phyloP scores from a whole-genome alignment of 2,797 vertebrate species.

The Argyrosomus regius region DNA sequence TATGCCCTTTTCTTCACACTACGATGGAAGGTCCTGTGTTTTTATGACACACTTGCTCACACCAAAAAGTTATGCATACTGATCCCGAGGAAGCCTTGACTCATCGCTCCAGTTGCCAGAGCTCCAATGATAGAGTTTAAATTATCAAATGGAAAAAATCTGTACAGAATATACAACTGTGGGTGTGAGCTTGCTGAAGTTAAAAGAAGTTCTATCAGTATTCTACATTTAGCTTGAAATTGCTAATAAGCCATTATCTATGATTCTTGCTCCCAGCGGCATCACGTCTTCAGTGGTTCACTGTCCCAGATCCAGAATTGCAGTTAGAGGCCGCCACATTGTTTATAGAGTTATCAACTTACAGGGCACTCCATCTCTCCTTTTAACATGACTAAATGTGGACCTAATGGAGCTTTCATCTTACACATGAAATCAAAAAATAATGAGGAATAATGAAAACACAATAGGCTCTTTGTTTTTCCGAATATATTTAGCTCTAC shows the following conservation, averaged over 20 bases:
- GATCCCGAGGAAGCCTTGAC: slow-evolving; percentile 12
- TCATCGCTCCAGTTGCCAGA: slow-evolving; percentile 4
- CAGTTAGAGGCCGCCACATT: slow-evolving; percentile 27
- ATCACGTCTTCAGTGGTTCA: slow-evolving; percentile 54
- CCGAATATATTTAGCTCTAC: slow-evolving; percentile 20
- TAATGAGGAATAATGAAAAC: slow-evolving; percentile 11
- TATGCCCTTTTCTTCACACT: slow-evolving; percentile 1
- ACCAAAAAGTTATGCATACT: background rate
- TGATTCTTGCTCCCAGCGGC: slow-evolving; percentile 30
- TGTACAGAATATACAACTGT: background rate
- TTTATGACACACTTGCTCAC: slow-evolving; percentile 2
- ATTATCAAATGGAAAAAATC: background rate
- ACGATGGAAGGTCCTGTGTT: slow-evolving; percentile 1
- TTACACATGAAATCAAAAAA: slow-evolving; percentile 21
- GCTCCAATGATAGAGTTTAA: background rate
- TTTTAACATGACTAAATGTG: background rate
- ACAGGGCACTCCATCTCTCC: slow-evolving; percentile 4
- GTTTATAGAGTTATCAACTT: slow-evolving; percentile 19
- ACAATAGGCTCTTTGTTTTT: slow-evolving; percentile 30
- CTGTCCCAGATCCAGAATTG: slow-evolving; percentile 61
- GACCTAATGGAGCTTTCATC: background rate
- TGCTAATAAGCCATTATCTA: slow-evolving; percentile 42
- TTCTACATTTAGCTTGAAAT: slow-evolving; percentile 45
- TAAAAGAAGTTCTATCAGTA: slow-evolving; percentile 30
- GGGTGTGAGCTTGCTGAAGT: slow-evolving; percentile 1